Evolutionary conservation across 2,113 vertebrate genomes (phyloP), one percentile per base, ranked within the genome.

Genomic region (Merops nubicus): DNA sequence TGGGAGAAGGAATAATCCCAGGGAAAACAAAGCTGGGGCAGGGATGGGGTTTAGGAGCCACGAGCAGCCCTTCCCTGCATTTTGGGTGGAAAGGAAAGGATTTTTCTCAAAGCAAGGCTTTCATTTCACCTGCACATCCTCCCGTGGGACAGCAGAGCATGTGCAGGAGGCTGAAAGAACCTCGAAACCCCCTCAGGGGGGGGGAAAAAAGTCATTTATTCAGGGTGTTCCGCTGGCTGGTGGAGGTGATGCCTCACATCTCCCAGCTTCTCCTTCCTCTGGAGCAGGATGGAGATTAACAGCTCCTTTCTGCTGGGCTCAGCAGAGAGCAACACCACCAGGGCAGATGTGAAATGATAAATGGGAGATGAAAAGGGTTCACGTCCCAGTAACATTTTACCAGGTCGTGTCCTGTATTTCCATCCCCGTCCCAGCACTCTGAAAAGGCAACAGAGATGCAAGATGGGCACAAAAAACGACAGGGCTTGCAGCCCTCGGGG

Each of bases 1-100:
- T 21, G 63, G 63, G 80, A 22, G 19, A 47, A 76, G 23, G 74
- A 33, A 15, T 1, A 11, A 51, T 31, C 50, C 43, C 3, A 2
- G 57, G 45, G 25, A 22, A 34, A 68, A 21, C 21, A 4, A 31
- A 79, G 54, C 78, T 0, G 3, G 48, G 15, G 57, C 18, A 5
- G 51, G 14, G 60, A 19, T 1, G 15, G 8, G 60, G 12, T 2
- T 23, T 11, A n/a, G 56, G 60, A 33, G 75, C 64, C 38, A 4
- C 0, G 3, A 3, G 22, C 59, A n/a, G 36, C n/a, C 19, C 23
- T 84, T 10, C 69, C 21, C 43, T 5, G 29, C 0, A 0, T 8
- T 67, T n/a, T 4, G 51, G 54, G 42, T 11, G 12, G 0, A 33
- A 19, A 36, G 3, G 0, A 1, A 7, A 19, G 20, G n/a, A 4